Percentiles rank a stretch among this genome's conserved stretches.
phyloP scores from a whole-genome alignment of 2,888 invertebrate genomes.

The Lepidocyrtinus sp. region DNA sequence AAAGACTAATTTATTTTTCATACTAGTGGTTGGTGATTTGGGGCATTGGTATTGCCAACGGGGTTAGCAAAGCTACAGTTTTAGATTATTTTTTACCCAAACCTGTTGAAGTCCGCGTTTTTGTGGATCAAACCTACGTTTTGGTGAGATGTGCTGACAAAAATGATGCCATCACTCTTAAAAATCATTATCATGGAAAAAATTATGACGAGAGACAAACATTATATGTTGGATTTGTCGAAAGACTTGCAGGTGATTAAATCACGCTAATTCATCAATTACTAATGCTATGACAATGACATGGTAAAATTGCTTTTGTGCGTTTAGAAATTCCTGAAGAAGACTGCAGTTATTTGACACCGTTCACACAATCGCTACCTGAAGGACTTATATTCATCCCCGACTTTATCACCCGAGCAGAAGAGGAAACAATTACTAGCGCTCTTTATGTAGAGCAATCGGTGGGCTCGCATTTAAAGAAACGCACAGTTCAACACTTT shows the following conservation, averaged over 20 bases:
- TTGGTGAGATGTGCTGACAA: constrained; percentile 79
- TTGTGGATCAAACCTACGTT: constrained; percentile 86
- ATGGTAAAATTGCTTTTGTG: constrained; percentile 56
- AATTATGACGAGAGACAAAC: constrained; percentile 77
- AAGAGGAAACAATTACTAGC: constrained; percentile 79
- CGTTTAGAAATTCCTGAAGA: constrained; percentile 72
- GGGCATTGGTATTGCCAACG: constrained; percentile 89
- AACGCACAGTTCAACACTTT: constrained; percentile 90
- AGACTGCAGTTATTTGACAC: constrained; percentile 62
- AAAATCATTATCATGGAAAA: constrained; percentile 77
- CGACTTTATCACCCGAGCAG: constrained; percentile 81
- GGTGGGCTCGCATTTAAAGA: constrained; percentile 76
- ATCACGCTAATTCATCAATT: constrained; percentile 16
- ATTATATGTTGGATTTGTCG: constrained; percentile 80
- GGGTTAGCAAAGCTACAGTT: constrained; percentile 80
- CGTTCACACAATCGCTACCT: constrained; percentile 73
- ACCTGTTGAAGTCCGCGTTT: constrained; percentile 79
- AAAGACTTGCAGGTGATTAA: constrained; percentile 74
- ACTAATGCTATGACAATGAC: constrained; percentile 25
- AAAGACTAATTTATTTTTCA: constrained; percentile 51
- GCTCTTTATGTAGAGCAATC: constrained; percentile 72
- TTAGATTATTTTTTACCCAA: constrained; percentile 75
- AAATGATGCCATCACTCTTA: constrained; percentile 77
- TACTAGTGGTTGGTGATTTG: constrained; percentile 84
- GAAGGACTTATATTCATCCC: constrained; percentile 81